Conservation (phyloP, 2,113 vertebrate genomes). For the Lycocorax pyrrhopterus region DNA sequence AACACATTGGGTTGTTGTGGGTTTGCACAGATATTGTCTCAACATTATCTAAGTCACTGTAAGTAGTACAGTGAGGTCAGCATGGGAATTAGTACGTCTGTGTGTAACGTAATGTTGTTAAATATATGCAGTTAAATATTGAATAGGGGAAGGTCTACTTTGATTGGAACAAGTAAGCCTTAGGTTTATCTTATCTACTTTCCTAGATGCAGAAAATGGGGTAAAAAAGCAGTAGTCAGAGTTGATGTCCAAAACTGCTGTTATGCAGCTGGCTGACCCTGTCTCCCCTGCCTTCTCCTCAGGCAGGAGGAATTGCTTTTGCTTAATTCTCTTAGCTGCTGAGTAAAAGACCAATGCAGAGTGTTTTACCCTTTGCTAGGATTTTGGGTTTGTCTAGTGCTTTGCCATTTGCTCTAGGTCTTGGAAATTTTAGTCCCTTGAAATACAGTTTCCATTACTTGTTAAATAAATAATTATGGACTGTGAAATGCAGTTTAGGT, state of each 20-base stretch:
- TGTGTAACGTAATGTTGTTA: rapidly evolving
- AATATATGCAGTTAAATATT: neutral
- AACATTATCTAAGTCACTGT: neutral
- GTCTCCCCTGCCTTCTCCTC: neutral
- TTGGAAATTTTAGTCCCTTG: neutral
- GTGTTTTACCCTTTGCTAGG: neutral
- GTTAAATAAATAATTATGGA: neutral
- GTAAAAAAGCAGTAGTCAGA: neutral
- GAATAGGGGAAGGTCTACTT: neutral
- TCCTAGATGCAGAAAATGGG: neutral
- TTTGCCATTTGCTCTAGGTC: neutral
- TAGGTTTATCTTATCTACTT: neutral
- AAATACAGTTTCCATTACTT: neutral
- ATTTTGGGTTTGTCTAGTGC: neutral
- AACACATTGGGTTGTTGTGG: neutral
- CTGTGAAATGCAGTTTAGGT: neutral
- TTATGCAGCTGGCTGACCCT: neutral
- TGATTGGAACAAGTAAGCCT: neutral
- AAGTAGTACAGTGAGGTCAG: neutral
- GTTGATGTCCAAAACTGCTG: neutral
- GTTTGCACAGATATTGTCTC: neutral
- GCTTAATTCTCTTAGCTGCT: neutral
- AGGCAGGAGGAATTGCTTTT: neutral
- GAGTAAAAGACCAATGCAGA: neutral
- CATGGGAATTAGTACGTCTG: neutral